Percentiles rank a stretch among this genome's conserved stretches.
Evolutionary conservation across 2,888 invertebrate genomes (phyloP).

Genomic region (Timandra comae): DNA sequence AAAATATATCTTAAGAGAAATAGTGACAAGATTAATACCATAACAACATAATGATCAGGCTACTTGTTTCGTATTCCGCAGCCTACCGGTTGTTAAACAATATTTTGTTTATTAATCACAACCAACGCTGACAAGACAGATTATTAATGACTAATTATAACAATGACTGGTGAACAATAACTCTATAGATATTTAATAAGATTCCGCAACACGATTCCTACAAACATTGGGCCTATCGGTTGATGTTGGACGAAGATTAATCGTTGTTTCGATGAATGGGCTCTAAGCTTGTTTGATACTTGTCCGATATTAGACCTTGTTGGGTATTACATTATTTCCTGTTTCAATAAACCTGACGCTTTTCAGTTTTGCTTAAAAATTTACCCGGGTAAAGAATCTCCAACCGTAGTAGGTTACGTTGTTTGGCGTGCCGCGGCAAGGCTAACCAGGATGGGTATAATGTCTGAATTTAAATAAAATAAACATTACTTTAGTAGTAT

Average conservation of each 20-base stretch:
- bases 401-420: conserved; percentile 12
- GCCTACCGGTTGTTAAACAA: conserved; percentile 30
- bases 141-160: conserved; percentile 67
- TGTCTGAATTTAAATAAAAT: conserved; percentile 23
- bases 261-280: conserved; percentile 41
- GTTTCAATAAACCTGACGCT: conserved; percentile 20
- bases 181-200: conserved; percentile 59
- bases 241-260: conserved; percentile 65
- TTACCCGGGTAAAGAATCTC: conserved; percentile 19
- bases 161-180: conserved; percentile 64
- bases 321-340: conserved; percentile 25
- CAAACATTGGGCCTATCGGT: conserved; percentile 54
- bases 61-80: conserved; percentile 20
- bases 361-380: conserved; percentile 28
- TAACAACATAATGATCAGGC: too few relatives aligned
- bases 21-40: too few relatives aligned
- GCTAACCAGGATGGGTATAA: conserved; percentile 24
- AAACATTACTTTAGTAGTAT: conserved; percentile 21
- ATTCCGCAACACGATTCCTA: conserved; percentile 63
- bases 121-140: conserved; percentile 48
- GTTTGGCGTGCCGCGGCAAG: conserved; percentile 19
- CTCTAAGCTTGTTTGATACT: conserved; percentile 37
- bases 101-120: conserved; percentile 47
- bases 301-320: conserved; percentile 34
- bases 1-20: too few relatives aligned